Evolutionary conservation across 2,888 invertebrate species (phyloP).

Genomic region (Prionchulus punctatus): DNA sequence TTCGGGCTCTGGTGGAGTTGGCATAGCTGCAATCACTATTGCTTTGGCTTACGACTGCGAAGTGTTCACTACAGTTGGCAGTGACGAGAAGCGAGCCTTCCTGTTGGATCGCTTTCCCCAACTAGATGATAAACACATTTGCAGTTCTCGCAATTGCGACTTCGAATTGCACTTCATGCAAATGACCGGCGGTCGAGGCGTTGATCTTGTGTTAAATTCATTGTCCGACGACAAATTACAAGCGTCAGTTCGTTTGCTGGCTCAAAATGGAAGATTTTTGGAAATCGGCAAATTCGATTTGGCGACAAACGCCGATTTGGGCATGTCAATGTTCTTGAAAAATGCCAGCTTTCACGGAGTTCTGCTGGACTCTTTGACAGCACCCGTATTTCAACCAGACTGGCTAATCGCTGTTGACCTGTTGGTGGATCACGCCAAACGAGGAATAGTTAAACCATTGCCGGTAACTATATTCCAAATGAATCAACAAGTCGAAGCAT

Average conservation of each 20-base stretch:
- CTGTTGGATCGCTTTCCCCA: conserved; percentile 64
- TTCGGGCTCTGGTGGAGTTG: conserved; percentile 49
- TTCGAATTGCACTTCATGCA: conserved; percentile 71
- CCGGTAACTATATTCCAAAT: conserved; percentile 66
- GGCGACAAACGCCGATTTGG: conserved; percentile 67
- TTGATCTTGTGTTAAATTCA: conserved; percentile 85
- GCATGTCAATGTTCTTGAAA: conserved; percentile 85
- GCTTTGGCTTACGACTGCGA: conserved; percentile 67
- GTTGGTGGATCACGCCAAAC: conserved; percentile 64
- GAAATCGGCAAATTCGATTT: conserved; percentile 97
- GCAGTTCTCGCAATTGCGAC: conserved; percentile 71
- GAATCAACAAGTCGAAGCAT: conserved; percentile 71
- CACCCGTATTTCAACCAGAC: conserved; percentile 44
- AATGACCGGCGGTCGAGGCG: conserved; percentile 61
- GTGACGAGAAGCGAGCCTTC: conserved; percentile 43
- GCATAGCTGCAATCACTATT: conserved; percentile 81
- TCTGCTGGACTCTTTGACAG: conserved; percentile 78
- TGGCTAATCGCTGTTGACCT: conserved; percentile 58
- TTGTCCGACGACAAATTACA: conserved; percentile 84
- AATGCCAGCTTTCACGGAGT: conserved; percentile 98
- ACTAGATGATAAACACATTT: conserved; percentile 58
- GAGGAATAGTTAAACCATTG: conserved; percentile 72
- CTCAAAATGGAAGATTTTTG: conserved; percentile 77
- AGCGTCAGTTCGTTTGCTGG: conserved; percentile 79
- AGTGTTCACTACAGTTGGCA: conserved; percentile 56